Conservation (phyloP, 1,140 invertebrate species). For the Sipha flava region DNA sequence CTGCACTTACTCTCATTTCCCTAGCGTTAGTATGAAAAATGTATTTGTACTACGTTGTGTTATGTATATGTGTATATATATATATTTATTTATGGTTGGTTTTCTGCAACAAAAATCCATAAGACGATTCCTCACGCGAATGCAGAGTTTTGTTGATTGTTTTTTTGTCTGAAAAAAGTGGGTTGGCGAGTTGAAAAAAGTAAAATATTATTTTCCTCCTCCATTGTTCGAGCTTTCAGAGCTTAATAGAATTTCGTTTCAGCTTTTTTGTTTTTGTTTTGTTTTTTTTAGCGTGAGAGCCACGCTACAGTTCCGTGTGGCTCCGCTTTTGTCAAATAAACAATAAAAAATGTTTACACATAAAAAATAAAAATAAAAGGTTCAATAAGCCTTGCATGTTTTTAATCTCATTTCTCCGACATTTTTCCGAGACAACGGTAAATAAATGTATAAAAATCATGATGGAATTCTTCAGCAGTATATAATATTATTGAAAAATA, state of each 20-base stretch:
- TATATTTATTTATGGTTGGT: neutral
- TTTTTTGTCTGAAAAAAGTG: constrained; percentile 8
- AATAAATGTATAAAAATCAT: neutral
- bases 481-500: neutral
- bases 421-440: constrained; percentile 8
- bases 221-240: constrained; percentile 28
- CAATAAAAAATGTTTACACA: constrained; percentile 25
- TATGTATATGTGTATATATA: neutral
- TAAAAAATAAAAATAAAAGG: neutral
- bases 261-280: constrained; percentile 18
- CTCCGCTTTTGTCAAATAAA: constrained; percentile 30
- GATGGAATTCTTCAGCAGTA: neutral
- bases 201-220: constrained; percentile 31
- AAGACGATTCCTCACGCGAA: constrained; percentile 28
- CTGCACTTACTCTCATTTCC: too few relatives aligned
- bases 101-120: neutral
- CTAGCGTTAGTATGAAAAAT: neutral
- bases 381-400: constrained; percentile 20
- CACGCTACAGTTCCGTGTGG: constrained; percentile 3
- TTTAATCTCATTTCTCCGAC: constrained; percentile 14
- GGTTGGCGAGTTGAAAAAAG: constrained; percentile 16
- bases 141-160: neutral
- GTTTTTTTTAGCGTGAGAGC: constrained; percentile 6
- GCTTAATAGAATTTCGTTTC: constrained; percentile 30
- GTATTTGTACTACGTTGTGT: neutral